These are phyloP conservation scores for Isichthys henryi DNA, from an alignment of 2,113 vertebrate species.

Conservation along the genomic window DNA sequence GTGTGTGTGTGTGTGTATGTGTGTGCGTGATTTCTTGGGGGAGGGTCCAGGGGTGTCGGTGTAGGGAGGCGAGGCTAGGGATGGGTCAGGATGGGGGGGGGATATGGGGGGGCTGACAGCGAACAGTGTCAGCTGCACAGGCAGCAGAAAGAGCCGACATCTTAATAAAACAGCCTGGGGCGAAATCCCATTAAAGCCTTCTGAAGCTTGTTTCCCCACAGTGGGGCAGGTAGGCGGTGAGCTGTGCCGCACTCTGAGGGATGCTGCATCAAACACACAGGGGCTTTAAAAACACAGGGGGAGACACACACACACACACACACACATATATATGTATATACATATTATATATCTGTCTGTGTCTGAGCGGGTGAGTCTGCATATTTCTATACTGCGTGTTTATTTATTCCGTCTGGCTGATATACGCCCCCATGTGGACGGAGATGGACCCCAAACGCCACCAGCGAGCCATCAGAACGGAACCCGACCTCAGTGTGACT, in stretches of 20 bases:
- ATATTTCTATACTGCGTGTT: constrained; percentile 39
- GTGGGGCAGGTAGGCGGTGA: constrained; percentile 89
- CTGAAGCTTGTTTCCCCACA: constrained; percentile 99
- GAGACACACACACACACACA: constrained; percentile 38
- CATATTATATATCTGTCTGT: constrained; percentile 24
- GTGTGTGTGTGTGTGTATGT: constrained; percentile 27
- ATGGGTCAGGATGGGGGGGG: constrained; percentile 11
- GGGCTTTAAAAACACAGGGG: constrained; percentile 41
- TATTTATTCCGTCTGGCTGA: constrained; percentile 55
- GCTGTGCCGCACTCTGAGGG: constrained; percentile 69
- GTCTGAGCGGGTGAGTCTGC: constrained; percentile 27
- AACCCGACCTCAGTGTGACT: constrained; percentile 36
- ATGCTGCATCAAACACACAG: constrained; percentile 66
- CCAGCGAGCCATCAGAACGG: not conserved
- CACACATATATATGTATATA: constrained; percentile 44
- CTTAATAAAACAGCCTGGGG: constrained; percentile 99
- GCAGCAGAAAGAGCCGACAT: constrained; percentile 99
- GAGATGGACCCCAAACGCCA: constrained; percentile 34
- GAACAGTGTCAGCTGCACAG: constrained; percentile 99
- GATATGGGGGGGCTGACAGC: constrained; percentile 27
- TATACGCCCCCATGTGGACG: constrained; percentile 43
- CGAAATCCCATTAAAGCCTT: constrained; percentile 99
- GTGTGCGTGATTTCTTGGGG: not conserved
- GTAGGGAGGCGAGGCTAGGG: constrained; percentile 60
- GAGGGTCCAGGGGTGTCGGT: constrained; percentile 20